phyloP scores from a whole-genome alignment of 2,888 invertebrate species.

The Troides aeacus region DNA sequence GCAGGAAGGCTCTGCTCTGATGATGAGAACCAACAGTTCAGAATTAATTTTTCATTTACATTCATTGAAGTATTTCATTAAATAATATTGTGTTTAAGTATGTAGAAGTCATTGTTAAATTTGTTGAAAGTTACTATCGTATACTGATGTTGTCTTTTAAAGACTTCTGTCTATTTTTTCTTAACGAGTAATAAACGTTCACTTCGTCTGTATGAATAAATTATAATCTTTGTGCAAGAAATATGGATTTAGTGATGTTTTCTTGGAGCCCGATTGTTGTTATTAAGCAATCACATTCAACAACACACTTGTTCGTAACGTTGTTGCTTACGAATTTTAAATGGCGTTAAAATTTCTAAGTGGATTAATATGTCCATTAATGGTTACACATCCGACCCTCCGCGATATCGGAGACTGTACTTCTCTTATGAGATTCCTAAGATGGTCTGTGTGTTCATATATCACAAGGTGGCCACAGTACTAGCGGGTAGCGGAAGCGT shows the following conservation, averaged over 20 bases:
- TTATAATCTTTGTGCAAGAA: too few relatives aligned
- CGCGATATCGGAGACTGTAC: constrained; percentile 43
- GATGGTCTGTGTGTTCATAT: constrained; percentile 41
- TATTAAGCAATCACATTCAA: constrained; percentile 2
- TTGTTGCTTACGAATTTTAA: constrained; percentile 22
- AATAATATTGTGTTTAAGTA: too few relatives aligned
- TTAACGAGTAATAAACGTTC: too few relatives aligned
- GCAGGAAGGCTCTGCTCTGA: too few relatives aligned
- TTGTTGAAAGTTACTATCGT: too few relatives aligned
- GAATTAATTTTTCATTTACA: too few relatives aligned
- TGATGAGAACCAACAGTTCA: too few relatives aligned
- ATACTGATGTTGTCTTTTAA: too few relatives aligned
- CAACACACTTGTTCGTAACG: not conserved
- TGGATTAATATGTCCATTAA: constrained; percentile 62
- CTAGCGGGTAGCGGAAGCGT: constrained; percentile 3
- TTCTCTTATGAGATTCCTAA: constrained; percentile 47
- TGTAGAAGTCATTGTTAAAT: too few relatives aligned
- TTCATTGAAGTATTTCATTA: too few relatives aligned
- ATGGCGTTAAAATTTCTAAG: constrained; percentile 42
- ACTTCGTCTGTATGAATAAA: too few relatives aligned
- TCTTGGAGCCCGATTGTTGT: not conserved
- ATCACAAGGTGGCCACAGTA: constrained; percentile 28
- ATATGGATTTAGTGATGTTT: not conserved
- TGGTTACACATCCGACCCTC: constrained; percentile 44
- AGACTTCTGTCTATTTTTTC: too few relatives aligned